Base-by-base conservation (phyloP, 1,140 invertebrate species). In the Maconellicoccus hirsutus region DNA sequence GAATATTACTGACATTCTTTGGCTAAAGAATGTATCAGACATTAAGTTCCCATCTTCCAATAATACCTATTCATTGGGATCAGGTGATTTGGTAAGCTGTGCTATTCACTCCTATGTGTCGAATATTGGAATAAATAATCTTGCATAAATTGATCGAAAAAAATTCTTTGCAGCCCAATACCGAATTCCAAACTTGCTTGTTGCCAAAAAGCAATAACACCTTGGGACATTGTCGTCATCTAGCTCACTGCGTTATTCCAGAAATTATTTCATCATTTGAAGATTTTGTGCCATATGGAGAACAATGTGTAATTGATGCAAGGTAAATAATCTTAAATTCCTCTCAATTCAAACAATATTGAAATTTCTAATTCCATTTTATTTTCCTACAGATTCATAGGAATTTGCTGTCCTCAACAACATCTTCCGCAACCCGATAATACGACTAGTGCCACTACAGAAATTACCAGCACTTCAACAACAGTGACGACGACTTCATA, bases 181-280 rank as follows among this genome's bases (percentile, higher is more conserved):
- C 59, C 1, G 70, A 66, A 59, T 59, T 61, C 70, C 52, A 61
- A 66, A 16, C 42, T 19, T 71, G 70, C 23, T 21, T 59, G 6
- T 27, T 52, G 26, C 42, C 59, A 10, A 59, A 59, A 16, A 59
- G 19, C 26, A 66, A 59, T 16, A 39, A 23, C 14, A 59, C 26
- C n/a, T 23, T 66, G 22, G 25, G 19, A 66, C 72, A 72, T 14
- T 72, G 72, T 61, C 33, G 69, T 22, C 72, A 72, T 33, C 33
- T 72, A 70, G 69, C 69, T 26, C 72, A 72, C 33, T 72, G 72
- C 33, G 59, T 72, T 23, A 33, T 72, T 3, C 69, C 33, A 7
- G 72, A 72, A 23, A 61, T 72, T n/a, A 22, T 72, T 14, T 33
- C 38, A 22, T 61, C 61, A 4, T 66, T 66, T 25, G 19, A 66